These are phyloP conservation scores for Tyria jacobaeae DNA, from an alignment of 2,888 invertebrate genomes.

Conservation along the genomic window DNA sequence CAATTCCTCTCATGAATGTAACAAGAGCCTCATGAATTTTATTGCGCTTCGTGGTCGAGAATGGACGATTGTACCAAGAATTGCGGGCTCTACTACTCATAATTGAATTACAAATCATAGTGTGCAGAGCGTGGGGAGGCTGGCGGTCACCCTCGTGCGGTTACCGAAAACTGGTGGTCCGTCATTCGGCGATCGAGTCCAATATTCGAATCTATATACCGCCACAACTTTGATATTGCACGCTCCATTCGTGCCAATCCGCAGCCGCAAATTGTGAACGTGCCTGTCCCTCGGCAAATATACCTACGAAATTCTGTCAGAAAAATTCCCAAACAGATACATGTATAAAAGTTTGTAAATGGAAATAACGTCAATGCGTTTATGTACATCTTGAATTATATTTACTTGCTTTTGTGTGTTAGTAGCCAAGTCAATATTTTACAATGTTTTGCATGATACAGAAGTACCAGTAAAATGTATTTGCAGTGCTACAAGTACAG, in stretches of 20 bases:
- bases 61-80: slow-evolving; percentile 52
- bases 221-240: slow-evolving; percentile 66
- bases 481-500: too few species aligned
- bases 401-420: neutral
- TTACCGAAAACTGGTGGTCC: slow-evolving; percentile 44
- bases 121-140: slow-evolving; percentile 21
- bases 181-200: slow-evolving; percentile 56
- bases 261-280: slow-evolving; percentile 70
- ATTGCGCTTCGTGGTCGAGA: slow-evolving; percentile 54
- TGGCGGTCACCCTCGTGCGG: slow-evolving; percentile 37
- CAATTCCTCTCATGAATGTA: slow-evolving; percentile 56
- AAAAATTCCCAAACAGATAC: slow-evolving; percentile 38
- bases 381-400: slow-evolving; percentile 10
- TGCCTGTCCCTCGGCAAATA: slow-evolving; percentile 62
- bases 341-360: slow-evolving; percentile 19
- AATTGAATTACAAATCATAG: slow-evolving; percentile 67
- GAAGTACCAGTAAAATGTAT: too few species aligned
- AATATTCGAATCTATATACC: slow-evolving; percentile 55
- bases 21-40: slow-evolving; percentile 70
- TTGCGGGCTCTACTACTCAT: slow-evolving; percentile 56
- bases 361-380: slow-evolving; percentile 21
- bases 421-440: too few species aligned
- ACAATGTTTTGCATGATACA: too few species aligned
- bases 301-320: slow-evolving; percentile 49
- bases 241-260: slow-evolving; percentile 68